Base-by-base conservation (phyloP, 2,797 vertebrate species). In the Galago senegalensis region DNA sequence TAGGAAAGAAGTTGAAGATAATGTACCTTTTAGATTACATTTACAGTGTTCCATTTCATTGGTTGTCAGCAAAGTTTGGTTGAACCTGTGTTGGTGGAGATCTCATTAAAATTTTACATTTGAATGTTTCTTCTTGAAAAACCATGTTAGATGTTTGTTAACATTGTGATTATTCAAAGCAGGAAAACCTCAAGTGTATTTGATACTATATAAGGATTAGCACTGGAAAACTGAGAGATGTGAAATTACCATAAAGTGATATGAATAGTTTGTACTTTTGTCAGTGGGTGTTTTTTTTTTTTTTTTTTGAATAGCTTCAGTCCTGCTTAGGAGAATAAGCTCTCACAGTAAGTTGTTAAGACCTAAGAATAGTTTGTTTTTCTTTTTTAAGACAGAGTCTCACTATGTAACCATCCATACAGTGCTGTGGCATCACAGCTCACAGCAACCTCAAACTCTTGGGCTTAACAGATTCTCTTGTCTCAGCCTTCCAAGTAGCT, bases 31-130 rank as follows among this genome's bases (percentile, higher is more conserved):
- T 58, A 31, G 79, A 37, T 63, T 23, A 16, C 11, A 14, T 65
- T 58, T 65, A 27, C 31, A n/a, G 4, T 25, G 10, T 72, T 82
- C 27, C 40, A 14, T 37, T 58, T 53, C 29, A 58, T 58, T 70
- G 34, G 7, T 80, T 89, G 73, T 93, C 21, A 3, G 1, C 31
- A n/a, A 82, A 34, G 65, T 76, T 84, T 70, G 67, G 18, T 18
- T 69, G 87, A 76, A 87, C 31, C 72, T 76, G 10, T 21, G 23
- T 65, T 73, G 56, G 85, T 69, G 67, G 34, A 93, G 75, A 49
- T 85, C 87, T 92, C 63, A 89, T 84, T 92, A 73, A 86, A 67
- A 93, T 49, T 88, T 96, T 58, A 53, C 94, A 81, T 70, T 56
- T 87, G 40, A 73, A 73, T 79, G 34, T 79, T n/a, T 37, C 60